Percentiles rank a stretch among this genome's conserved stretches.
Evolutionary conservation across 2,888 invertebrate species (phyloP).

Genomic region (Hartigia nigra): DNA sequence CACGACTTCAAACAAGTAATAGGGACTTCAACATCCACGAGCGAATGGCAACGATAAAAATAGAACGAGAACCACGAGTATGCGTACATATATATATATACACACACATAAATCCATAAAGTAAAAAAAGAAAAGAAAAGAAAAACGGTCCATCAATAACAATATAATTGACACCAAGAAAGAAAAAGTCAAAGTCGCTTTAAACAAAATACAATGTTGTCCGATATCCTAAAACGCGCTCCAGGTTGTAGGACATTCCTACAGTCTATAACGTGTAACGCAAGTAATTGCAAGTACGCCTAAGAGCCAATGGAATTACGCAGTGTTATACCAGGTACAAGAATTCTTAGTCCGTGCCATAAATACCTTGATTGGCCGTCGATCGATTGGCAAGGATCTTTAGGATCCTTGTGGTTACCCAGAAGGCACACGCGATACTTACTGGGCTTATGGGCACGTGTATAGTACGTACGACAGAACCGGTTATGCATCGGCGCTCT

Average conservation of each 20-base stretch:
- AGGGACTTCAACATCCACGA: neutral
- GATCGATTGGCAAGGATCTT: neutral
- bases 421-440: neutral
- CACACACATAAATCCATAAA: neutral
- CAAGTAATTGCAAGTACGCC: neutral
- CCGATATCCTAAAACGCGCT: neutral
- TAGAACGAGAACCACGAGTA: neutral
- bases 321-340: neutral
- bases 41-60: neutral
- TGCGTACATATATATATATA: no score
- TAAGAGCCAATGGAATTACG: neutral
- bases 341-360: neutral
- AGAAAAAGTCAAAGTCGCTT: neutral
- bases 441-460: neutral
- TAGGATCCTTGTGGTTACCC: neutral
- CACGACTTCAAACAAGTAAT: neutral
- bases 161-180: neutral
- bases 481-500: neutral
- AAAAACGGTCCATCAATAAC: neutral
- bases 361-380: neutral
- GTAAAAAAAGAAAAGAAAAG: neutral
- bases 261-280: neutral
- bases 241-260: neutral
- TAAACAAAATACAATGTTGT: neutral
- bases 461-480: neutral